Base-by-base conservation (phyloP, 2,888 invertebrate species). In the Cosmia trapezina region DNA sequence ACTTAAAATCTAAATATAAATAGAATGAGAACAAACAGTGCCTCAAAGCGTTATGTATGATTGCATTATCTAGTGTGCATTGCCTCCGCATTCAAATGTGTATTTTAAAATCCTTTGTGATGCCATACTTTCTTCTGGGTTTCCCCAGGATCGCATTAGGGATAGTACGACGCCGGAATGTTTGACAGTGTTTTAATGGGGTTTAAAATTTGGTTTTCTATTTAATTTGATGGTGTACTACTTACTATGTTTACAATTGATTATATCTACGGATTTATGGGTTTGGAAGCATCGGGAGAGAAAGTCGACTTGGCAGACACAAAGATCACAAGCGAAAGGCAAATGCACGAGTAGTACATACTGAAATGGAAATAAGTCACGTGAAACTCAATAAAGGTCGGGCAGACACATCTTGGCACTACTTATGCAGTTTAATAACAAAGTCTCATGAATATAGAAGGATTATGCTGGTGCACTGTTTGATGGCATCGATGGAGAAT, bases 271-370 rank as follows among this genome's bases (percentile, higher is more conserved):
- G 79, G 77, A 91, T 91, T 87, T 90, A 91, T 91, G 85, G 82
- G 81, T 87, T 79, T 80, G 73, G 79, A 88, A 89, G 85, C 85
- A 89, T 86, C 70, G 76, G 81, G 76, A 89, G 92, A 90, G 93
- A 94, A 93, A 94, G 93, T 91, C 74, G 83, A 88, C 86, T 93
- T 93, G 93, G 93, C 93, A 92, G 85, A 87, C 76, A 82, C 85
- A 77, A 76, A 78, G 86, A 90, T 88, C 88, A 89, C 87, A 90
- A 91, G 89, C 88, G 90, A 89, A 91, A 90, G 88, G 83, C 81
- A 88, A 87, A 83, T 84, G 81, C 84, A 85, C 86, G 81, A 78
- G 84, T 80, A 70, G 22, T 59, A 82, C 75, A 81, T 79, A 88
- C 88, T 87, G 88, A 88, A 89, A 86, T 84, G 83, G 87, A 78